Base-by-base conservation (phyloP, 2,797 vertebrate genomes). In the Rhinatrema bivittatum region DNA sequence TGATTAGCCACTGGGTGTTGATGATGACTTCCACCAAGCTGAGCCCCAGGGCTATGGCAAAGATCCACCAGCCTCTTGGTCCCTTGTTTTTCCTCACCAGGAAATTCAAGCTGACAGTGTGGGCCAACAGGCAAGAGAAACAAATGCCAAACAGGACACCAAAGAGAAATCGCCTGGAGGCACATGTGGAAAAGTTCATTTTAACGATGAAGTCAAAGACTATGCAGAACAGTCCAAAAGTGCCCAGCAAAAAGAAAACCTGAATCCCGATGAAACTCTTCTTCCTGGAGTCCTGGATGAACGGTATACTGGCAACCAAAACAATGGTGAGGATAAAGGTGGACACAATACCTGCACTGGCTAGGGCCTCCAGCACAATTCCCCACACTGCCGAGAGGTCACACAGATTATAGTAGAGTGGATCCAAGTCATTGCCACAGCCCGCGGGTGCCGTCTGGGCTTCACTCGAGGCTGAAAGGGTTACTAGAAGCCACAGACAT, bases 1-100 rank as follows among this genome's bases (percentile, higher is more conserved):
- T 88, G 51, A 97, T 81, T 21, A 99, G 74, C 95, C 95, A 99
- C 71, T 98, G 93, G 0, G 87, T 51, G 39, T 97, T 99, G 72
- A 99, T 89, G 64, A 99, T 74, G 30, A 87, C 90, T 69, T 98
- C 91, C 40, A 97, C 90, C 4, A 87, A 62, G 71, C 86, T 74
- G 2, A 97, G 70, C 5, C 73, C 79, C 53, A 87, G 4, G 0
- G 88, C 89, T 17, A 84, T 78, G 0, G 76, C 45, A 39, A 85
- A 87, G 3, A 89, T 45, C 28, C 60, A 65, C 90, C 92, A 90
- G 3, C 71, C 78, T 20, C 42, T 74, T 0, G 89, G 90, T 1
- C 72, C 85, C 0, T 20, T 39, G 61, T 87, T 74, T 34, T 31
- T 65, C 18, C 85, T 65, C 1, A 49, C 70, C 9, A 97, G 78